A percentile compares a stretch with the other conserved stretches of the same genome.
Conservation (phyloP, 2,113 vertebrate species). For the Ceyx margarethae region DNA sequence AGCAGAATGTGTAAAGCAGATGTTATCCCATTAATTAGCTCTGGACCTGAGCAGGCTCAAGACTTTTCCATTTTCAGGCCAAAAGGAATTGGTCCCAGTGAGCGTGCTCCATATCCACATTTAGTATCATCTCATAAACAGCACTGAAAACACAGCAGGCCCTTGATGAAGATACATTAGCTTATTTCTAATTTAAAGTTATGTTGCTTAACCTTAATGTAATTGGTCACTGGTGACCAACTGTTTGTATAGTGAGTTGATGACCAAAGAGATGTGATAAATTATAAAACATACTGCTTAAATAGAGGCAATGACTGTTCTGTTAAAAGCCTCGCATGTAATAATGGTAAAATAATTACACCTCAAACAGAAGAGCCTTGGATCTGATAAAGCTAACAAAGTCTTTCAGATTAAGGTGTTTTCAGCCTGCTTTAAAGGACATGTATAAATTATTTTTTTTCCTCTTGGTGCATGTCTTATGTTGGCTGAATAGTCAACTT, state of each 20-base stretch:
- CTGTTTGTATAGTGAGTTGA: constrained; percentile 80
- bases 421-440: constrained; percentile 50
- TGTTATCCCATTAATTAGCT: constrained; percentile 87
- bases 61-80: constrained; percentile 79
- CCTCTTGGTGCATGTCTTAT: background rate
- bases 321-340: constrained; percentile 73
- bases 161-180: constrained; percentile 82
- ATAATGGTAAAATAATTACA: constrained; percentile 81
- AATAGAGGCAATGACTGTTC: constrained; percentile 70
- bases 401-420: constrained; percentile 49
- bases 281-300: constrained; percentile 75
- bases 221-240: constrained; percentile 92
- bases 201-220: constrained; percentile 81
- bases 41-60: constrained; percentile 76
- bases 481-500: constrained; percentile 46
- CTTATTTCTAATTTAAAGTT: constrained; percentile 81
- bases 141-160: constrained; percentile 78
- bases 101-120: constrained; percentile 80
- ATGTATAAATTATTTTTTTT: background rate
- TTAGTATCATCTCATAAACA: constrained; percentile 85
- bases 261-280: constrained; percentile 78
- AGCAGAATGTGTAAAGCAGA: constrained; percentile 80
- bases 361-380: constrained; percentile 68
- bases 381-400: constrained; percentile 71
- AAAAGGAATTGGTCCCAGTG: constrained; percentile 85